These are phyloP conservation scores for Eulimnadia texana DNA, from an alignment of 1,140 invertebrate genomes.

Conservation along the genomic window DNA sequence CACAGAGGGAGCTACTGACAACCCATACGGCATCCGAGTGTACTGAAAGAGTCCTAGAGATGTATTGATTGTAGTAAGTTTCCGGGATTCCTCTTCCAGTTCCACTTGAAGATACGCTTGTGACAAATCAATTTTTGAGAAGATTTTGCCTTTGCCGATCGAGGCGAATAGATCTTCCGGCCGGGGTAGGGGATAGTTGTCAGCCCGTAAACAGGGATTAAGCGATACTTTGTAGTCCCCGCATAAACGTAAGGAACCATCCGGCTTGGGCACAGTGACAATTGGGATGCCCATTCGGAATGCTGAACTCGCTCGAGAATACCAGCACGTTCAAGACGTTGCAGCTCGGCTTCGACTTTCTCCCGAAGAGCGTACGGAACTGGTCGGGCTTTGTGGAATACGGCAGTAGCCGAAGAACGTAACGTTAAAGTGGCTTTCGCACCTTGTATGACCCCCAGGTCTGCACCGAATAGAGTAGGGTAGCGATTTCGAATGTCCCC, in stretches of 20 bases:
- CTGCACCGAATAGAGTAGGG: not conserved
- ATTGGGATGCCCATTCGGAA: constrained; percentile 36
- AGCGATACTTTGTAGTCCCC: constrained; percentile 34
- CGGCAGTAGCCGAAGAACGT: constrained; percentile 18
- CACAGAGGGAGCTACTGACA: constrained; percentile 21
- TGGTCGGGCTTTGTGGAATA: constrained; percentile 26
- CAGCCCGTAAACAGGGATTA: constrained; percentile 22
- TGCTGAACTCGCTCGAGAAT: constrained; percentile 27
- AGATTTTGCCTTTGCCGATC: constrained; percentile 20
- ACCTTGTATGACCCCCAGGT: not conserved
- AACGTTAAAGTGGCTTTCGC: not conserved
- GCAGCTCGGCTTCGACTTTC: constrained; percentile 28
- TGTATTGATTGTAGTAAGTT: not conserved
- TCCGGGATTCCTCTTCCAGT: constrained; percentile 1
- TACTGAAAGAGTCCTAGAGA: constrained; percentile 18
- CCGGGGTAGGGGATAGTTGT: not conserved
- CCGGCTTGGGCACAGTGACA: constrained; percentile 32
- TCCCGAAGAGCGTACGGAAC: constrained; percentile 28
- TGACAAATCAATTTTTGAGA: constrained; percentile 13
- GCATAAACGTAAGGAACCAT: constrained; percentile 32
- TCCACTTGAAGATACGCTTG: not conserved
- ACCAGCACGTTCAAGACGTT: constrained; percentile 24
- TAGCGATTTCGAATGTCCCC: not conserved
- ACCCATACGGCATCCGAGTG: no score
- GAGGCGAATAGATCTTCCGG: constrained; percentile 5